phyloP scores from a whole-genome alignment of 2,797 vertebrate species.

The Thamnophis elegans region DNA sequence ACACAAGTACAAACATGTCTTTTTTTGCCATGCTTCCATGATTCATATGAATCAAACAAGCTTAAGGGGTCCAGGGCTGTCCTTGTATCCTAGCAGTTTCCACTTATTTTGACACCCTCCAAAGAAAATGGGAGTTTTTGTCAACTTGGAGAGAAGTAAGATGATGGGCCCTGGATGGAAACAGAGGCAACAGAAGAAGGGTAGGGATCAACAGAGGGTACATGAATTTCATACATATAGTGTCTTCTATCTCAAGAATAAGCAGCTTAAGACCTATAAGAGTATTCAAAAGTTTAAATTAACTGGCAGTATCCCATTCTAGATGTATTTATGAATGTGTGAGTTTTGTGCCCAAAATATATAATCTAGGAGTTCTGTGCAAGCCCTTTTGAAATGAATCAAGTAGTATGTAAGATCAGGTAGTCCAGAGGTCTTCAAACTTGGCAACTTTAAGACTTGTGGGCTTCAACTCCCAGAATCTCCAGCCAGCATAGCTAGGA shows the following conservation, averaged over 20 bases:
- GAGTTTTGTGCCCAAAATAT: not conserved
- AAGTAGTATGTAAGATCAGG: not conserved
- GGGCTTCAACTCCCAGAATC: no score
- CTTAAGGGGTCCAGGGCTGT: not conserved
- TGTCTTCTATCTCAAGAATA: not conserved
- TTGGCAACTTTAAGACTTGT: no score
- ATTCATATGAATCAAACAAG: not conserved
- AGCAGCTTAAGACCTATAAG: not conserved
- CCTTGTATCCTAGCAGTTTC: not conserved
- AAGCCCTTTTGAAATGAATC: not conserved
- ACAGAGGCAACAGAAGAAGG: not conserved
- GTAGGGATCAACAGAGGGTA: not conserved
- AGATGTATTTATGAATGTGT: not conserved
- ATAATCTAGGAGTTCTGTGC: not conserved
- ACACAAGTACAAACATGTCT: not conserved
- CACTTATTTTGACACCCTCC: not conserved
- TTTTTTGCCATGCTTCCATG: not conserved
- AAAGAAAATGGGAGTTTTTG: not conserved
- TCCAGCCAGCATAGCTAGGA: no score
- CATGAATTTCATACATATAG: not conserved
- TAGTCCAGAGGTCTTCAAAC: no score
- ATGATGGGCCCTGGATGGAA: not conserved
- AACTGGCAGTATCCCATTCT: slow-evolving; percentile 7
- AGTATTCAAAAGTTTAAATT: slow-evolving; percentile 27
- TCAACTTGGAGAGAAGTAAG: not conserved